Evolutionary conservation across 2,113 vertebrate genomes (phyloP).

Genomic region (Crocuta crocuta): DNA sequence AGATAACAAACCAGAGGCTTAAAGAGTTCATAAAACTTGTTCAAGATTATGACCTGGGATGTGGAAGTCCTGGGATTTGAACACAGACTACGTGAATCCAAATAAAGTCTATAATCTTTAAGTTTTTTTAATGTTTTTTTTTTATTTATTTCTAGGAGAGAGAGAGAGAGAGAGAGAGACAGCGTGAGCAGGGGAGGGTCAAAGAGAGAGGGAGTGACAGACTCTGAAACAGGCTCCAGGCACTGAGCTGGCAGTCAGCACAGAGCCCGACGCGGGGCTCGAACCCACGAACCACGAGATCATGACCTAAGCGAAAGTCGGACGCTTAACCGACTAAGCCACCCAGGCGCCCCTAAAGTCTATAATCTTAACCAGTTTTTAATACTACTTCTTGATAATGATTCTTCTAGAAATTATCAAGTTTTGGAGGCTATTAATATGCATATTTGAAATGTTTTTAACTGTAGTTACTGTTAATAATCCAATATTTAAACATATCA

Average conservation of each 20-base stretch:
- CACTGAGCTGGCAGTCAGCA: no score
- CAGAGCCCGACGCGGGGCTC: no score
- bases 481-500: not conserved
- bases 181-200: no score
- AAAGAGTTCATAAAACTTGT: not conserved
- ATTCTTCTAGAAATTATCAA: slow-evolving; percentile 14
- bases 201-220: no score
- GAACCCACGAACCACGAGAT: no score
- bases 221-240: no score
- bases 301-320: no score
- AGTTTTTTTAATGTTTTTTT: no score
- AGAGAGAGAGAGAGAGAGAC: no score
- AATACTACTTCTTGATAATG: not conserved
- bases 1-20: not conserved
- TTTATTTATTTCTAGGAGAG: no score
- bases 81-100: not conserved
- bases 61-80: not conserved
- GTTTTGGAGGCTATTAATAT: not conserved
- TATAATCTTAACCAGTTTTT: not conserved
- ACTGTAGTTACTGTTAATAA: not conserved
- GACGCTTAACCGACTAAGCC: no score
- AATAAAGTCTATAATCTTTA: not conserved
- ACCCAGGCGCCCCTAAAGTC: not conserved
- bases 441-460: not conserved
- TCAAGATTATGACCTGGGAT: not conserved